Conservation (phyloP, 2,113 vertebrate species). For the Barbus barbus region DNA sequence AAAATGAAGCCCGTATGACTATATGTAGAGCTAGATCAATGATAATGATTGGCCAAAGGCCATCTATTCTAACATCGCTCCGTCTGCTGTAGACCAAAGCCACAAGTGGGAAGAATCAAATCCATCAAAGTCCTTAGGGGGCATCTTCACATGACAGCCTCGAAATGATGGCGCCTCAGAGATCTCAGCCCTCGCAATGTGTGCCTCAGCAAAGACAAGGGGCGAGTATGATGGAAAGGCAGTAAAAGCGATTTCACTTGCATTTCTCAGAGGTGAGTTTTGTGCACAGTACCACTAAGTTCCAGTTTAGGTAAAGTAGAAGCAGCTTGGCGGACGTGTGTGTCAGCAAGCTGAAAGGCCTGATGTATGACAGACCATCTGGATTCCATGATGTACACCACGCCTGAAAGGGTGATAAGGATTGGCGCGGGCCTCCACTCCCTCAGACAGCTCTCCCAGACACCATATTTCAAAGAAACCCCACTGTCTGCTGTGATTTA, state of each 20-base stretch:
- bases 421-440: constrained; percentile 34
- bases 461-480: constrained; percentile 56
- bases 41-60: not conserved
- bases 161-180: too few relatives aligned
- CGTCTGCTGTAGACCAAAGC: not conserved
- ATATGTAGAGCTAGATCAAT: constrained; percentile 8
- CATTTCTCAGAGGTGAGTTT: constrained; percentile 26
- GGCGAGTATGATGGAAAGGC: constrained; percentile 26
- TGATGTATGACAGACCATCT: constrained; percentile 58
- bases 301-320: constrained; percentile 6
- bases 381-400: constrained; percentile 54
- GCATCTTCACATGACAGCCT: constrained; percentile 22
- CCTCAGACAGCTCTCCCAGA: constrained; percentile 49
- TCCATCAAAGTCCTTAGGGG: constrained; percentile 11
- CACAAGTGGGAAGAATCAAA: constrained; percentile 17
- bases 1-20: not conserved
- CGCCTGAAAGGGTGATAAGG: constrained; percentile 55
- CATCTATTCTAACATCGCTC: not conserved
- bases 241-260: not conserved
- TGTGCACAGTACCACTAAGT: not conserved
- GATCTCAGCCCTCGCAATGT: constrained; percentile 13
- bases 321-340: constrained; percentile 25
- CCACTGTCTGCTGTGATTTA: constrained; percentile 51
- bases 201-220: constrained; percentile 17
- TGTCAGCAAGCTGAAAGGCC: constrained; percentile 45